Evolutionary conservation across 92 coral and sea anemone species (phyloP), one percentile per base, ranked within the genome.

Genomic region (Porites divaricata): DNA sequence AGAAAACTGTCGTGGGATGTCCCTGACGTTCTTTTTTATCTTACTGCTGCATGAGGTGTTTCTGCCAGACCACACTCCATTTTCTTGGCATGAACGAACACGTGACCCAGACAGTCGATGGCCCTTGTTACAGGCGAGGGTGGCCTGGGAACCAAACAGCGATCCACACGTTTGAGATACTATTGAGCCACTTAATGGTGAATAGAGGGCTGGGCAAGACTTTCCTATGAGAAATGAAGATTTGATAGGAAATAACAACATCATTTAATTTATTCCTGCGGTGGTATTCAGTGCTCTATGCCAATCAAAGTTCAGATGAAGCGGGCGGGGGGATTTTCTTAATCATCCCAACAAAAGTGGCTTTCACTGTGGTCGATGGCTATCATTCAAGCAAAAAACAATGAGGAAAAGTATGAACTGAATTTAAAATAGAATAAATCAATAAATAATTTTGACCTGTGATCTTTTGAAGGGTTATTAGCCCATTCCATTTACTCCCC

Each of bases 11-110:
- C 45, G 45, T 35, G 45, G 45, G 45, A 6, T 35, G 45, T 2
- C 45, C 45, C 45, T 35, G 45, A 35, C 45, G 19, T 16, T 6
- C 12, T n/a, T 10, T 51, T 9, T 52, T 24, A 25, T 14, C 84
- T 56, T 86, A 90, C 93, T 24, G 13, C 51, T 70, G 57, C 93
- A 90, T 21, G 77, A 80, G 19, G 93, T 81, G 4, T 26, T 58
- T 24, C 41, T 59, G 79, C 93, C 93, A 8, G 93, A 90, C 93
- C 93, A 90, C 17, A 50, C 51, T 25, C 88, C 91, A 69, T 77
- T 81, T 45, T 23, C 54, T 41, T 76, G 8, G 70, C 93, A 90
- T 48, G 88, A 69, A 17, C 93, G 88, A 45, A 17, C 65, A 6
- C 15, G 17, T 23, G 88, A 63, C 23, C 93, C 93, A 56, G 20